phyloP scores from a whole-genome alignment of 2,888 invertebrate species.

The Muschampia plurimacula region DNA sequence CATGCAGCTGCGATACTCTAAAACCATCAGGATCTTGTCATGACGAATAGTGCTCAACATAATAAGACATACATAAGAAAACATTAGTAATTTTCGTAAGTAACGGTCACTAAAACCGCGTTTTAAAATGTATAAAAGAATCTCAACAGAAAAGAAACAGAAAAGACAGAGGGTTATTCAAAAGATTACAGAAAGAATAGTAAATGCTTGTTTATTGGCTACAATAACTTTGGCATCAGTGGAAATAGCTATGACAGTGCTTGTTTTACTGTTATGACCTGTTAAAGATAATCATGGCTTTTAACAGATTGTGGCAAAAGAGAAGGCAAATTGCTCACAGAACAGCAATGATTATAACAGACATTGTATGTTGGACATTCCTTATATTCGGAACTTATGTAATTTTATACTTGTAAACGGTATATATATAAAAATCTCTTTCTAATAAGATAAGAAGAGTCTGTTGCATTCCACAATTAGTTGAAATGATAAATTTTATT shows the following conservation, averaged over 20 bases:
- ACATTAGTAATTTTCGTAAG: background rate
- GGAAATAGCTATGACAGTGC: conserved; percentile 63
- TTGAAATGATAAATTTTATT: background rate
- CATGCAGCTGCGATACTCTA: conserved; percentile 54
- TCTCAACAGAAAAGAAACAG: conserved; percentile 53
- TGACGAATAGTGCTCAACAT: background rate
- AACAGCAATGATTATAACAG: conserved; percentile 50
- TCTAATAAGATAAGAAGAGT: background rate
- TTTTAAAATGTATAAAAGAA: conserved; percentile 5
- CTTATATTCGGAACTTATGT: conserved; percentile 62
- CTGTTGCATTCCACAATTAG: background rate
- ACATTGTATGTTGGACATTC: conserved; percentile 58
- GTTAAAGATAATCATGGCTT: conserved; percentile 56
- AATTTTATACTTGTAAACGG: conserved; percentile 14
- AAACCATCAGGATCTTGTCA: conserved; percentile 7
- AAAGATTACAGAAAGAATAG: conserved; percentile 58
- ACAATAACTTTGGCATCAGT: conserved; percentile 67
- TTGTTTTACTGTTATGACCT: conserved; percentile 54
- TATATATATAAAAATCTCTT: too few relatives aligned
- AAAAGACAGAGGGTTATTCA: conserved; percentile 47
- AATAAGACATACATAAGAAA: background rate
- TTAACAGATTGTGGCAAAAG: conserved; percentile 57
- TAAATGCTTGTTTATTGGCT: conserved; percentile 62
- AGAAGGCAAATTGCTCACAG: conserved; percentile 52
- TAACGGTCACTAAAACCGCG: background rate